Base-by-base conservation (phyloP, 1,140 invertebrate genomes). In the Wasmannia auropunctata region DNA sequence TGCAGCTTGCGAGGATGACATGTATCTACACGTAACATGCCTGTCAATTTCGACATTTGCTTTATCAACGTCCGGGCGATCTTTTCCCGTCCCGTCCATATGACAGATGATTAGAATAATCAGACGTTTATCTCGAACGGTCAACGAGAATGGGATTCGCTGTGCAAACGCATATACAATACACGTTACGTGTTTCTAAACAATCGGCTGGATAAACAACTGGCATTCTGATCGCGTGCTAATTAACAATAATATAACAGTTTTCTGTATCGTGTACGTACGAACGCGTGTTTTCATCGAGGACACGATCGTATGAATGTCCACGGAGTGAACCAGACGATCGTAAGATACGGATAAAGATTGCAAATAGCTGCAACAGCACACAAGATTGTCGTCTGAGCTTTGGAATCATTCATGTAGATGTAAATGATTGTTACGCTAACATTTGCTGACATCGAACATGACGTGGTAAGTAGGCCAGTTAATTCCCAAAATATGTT, bases 401-500 rank as follows among this genome's bases (percentile, higher is more conserved):
- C 1, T 19, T 65, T 34, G 34, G 1, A 43, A 49, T 34, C 3
- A 34, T 40, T 8, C 8, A 65, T 34, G n/a, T 76, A 10, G 7
- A 67, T 11, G 11, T 34, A 25, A 25, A 11, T 31, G 5, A 60
- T 31, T 76, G n/a, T 37, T 83, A 81, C 60, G 10, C 60, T 25
- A 28, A 34, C 16, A 10, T 22, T 40, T 58, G n/a, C 1, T 62
- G 40, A 51, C 16, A 46, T 46, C 6, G n/a, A 90, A 90, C 37
- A 90, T 90, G 88, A 86, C 88, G 86, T 90, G 89, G 89, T 90
- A 14, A 90, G 88, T 89, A 28, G 62, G n/a, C 49, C 0, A 37
- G 31, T 14, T 34, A 22, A 69, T 25, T 19, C 34, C 1, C 0
- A 37, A 54, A 65, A 43, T 22, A 37, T 4, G 3, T 51, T 49